Conservation (phyloP, 2,113 vertebrate species). For the rat (Rattus norvegicus) region GRCr8 NC_086020.1:245588001-245588500, state of each 20-base stretch:
- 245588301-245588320: conserved; percentile 19
- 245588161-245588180: background rate
- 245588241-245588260: background rate
- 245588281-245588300: background rate
- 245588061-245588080: background rate
- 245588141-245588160: background rate
- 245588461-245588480: background rate
- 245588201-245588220: background rate
- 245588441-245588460: background rate
- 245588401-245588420: background rate
- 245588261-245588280: background rate
- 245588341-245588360: background rate
- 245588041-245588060: background rate
- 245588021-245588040: background rate
- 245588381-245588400: conserved; percentile 8
- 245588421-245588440: background rate
- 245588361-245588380: background rate
- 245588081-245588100: background rate
- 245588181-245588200: background rate
- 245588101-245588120: background rate
- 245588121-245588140: background rate
- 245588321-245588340: background rate
- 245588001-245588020: background rate
- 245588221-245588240: background rate
- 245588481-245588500: background rate